phyloP scores from a whole-genome alignment of 2,113 vertebrate species.

The Myotis davidii region DNA sequence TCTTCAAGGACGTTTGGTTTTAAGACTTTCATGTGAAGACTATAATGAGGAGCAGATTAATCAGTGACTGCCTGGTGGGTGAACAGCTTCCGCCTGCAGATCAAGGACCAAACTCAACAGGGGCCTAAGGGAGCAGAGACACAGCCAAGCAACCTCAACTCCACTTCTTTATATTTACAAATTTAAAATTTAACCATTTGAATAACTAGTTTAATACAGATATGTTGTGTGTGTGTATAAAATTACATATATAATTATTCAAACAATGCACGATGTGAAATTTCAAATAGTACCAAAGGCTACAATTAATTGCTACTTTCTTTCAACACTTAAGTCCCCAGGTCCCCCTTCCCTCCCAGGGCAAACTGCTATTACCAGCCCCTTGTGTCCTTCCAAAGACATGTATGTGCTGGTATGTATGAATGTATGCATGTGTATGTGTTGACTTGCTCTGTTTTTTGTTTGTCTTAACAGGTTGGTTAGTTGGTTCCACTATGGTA shows the following conservation, averaged over 20 bases:
- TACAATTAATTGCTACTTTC: background rate
- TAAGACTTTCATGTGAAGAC: background rate
- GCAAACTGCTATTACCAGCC: background rate
- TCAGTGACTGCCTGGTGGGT: background rate
- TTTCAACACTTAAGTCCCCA: background rate
- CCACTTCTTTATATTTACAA: background rate
- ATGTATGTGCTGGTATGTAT: background rate
- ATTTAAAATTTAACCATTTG: background rate
- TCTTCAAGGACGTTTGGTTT: conserved; percentile 33
- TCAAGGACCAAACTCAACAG: background rate
- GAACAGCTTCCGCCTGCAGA: background rate
- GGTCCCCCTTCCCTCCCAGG: background rate
- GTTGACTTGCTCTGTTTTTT: background rate
- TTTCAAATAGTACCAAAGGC: background rate
- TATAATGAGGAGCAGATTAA: background rate
- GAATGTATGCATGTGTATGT: too few species aligned
- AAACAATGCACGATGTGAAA: background rate
- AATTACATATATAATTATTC: background rate
- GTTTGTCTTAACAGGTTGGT: background rate
- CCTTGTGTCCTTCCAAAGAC: background rate
- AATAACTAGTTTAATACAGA: background rate
- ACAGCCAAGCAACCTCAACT: background rate
- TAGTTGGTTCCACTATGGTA: background rate
- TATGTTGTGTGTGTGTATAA: too few species aligned
- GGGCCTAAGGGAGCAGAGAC: too few species aligned